These are phyloP conservation scores for Amphimedon queenslandica DNA, from an alignment of 37 sponge, comb jelly and placozoan genomes.

Conservation along the genomic window DNA sequence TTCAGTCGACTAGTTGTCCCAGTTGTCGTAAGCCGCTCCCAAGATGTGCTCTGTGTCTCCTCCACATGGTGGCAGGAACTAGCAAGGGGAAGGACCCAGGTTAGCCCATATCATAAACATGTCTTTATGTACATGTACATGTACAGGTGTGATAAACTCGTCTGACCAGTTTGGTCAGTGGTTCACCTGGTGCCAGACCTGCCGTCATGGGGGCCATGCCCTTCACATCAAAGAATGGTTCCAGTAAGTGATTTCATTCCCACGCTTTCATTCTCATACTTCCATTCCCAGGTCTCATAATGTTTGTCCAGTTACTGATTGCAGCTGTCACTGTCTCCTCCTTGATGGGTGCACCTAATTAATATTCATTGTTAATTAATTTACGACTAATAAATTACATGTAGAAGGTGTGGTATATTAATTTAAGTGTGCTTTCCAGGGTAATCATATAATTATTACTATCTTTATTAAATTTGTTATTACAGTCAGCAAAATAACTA, in stretches of 20 bases:
- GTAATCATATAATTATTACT: too few species aligned
- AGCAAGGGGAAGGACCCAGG: not conserved
- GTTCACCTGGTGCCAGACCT: constrained; percentile 93
- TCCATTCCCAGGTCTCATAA: constrained; percentile 45
- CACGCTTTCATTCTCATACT: not conserved
- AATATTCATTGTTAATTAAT: not conserved
- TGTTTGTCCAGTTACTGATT: constrained; percentile 76
- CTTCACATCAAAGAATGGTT: constrained; percentile 82
- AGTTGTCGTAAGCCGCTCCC: constrained; percentile 87
- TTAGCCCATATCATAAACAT: not conserved
- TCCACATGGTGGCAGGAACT: constrained; percentile 61
- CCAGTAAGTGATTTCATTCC: constrained; percentile 41
- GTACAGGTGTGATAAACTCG: not conserved
- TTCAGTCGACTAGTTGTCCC: constrained; percentile 71
- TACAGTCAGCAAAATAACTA: too few species aligned
- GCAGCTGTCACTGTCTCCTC: constrained; percentile 57
- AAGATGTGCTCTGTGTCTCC: constrained; percentile 77
- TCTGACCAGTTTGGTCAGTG: constrained; percentile 64
- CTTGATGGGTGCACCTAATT: constrained; percentile 31
- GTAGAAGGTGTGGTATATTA: too few species aligned
- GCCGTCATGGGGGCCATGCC: constrained; percentile 89
- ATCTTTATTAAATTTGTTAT: too few species aligned
- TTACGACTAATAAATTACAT: not conserved
- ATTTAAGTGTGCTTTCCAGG: too few species aligned
- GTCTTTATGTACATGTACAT: not conserved